Base-by-base conservation (phyloP, 2,113 vertebrate species). In the Clarias magur region DNA sequence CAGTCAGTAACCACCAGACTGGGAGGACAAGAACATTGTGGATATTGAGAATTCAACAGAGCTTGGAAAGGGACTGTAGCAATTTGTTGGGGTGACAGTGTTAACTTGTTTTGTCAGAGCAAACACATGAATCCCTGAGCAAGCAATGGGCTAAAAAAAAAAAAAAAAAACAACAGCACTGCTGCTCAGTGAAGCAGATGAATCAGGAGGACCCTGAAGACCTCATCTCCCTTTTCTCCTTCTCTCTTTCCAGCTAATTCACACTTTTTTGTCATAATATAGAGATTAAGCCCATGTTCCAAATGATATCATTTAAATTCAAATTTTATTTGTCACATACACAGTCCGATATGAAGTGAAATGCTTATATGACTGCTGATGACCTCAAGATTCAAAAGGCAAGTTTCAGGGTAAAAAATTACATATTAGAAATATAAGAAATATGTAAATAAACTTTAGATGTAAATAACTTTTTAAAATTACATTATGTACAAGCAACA, bases 1-100 rank as follows among this genome's bases (percentile, higher is more conserved):
- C 34, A 82, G 59, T 13, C 80, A 25, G 80, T 42, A 67, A 48
- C 21, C 60, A 82, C 23, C 80, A 67, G 34, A 65, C 10, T 19
- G 30, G 34, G 30, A 80, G 5, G 34, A 63, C 21, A 82, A 63
- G 15, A 82, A 48, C 80, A n/a, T 65, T 42, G 80, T 82, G 23
- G 80, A 82, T 82, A 63, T 65, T 48, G 80, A 16, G 60, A 82
- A 82, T 48, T 8, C 21, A 48, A 65, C 59, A 65, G 12, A 60
- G 80, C 34, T 65, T 23, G 63, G 21, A 59, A 65, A 82, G 63
- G 34, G 60, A 65, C 34, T 65, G 13, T 62, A 82, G 80, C 38
- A 65, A 65, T 63, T 82, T 65, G 60, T 48, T n/a, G 60, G 80
- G 80, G 80, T 48, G 80, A 65, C 80, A 82, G 80, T 10, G 80